Conservation (phyloP, 2,888 invertebrate species). For the Mesorhabditis sp. region DNA sequence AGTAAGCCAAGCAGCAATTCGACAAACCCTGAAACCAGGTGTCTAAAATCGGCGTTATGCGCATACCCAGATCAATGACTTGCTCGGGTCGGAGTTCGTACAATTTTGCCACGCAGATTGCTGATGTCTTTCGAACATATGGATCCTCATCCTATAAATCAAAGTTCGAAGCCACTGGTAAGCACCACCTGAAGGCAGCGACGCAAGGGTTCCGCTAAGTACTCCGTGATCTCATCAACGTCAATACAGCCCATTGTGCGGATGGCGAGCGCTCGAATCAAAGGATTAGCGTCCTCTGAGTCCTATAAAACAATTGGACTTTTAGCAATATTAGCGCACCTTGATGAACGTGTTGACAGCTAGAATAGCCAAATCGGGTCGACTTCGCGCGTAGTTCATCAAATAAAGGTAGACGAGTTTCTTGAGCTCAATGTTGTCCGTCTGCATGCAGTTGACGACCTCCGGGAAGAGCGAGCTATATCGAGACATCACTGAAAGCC, state of each 20-base stretch:
- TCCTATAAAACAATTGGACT: slow-evolving; percentile 68
- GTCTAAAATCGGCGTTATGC: neutral
- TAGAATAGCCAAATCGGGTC: slow-evolving; percentile 99
- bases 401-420: slow-evolving; percentile 95
- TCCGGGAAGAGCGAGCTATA: slow-evolving; percentile 86
- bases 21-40: slow-evolving; percentile 67
- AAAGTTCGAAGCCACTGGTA: too few species aligned
- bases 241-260: slow-evolving; percentile 99
- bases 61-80: slow-evolving; percentile 70
- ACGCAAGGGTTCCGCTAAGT: slow-evolving; percentile 91
- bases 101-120: slow-evolving; percentile 98
- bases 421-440: slow-evolving; percentile 95
- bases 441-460: slow-evolving; percentile 99
- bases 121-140: slow-evolving; percentile 95
- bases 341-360: slow-evolving; percentile 99
- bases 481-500: slow-evolving; percentile 55
- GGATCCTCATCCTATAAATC: slow-evolving; percentile 79
- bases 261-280: slow-evolving; percentile 94
- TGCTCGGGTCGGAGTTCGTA: slow-evolving; percentile 83
- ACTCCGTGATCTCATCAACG: slow-evolving; percentile 99
- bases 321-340: slow-evolving; percentile 64
- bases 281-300: slow-evolving; percentile 97
- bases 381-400: slow-evolving; percentile 99
- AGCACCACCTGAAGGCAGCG: slow-evolving; percentile 66
- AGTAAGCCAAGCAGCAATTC: slow-evolving; percentile 92